Percentiles rank a stretch among this genome's conserved stretches.
phyloP scores from a whole-genome alignment of 2,797 vertebrate species.

The Rachycentron canadum region DNA sequence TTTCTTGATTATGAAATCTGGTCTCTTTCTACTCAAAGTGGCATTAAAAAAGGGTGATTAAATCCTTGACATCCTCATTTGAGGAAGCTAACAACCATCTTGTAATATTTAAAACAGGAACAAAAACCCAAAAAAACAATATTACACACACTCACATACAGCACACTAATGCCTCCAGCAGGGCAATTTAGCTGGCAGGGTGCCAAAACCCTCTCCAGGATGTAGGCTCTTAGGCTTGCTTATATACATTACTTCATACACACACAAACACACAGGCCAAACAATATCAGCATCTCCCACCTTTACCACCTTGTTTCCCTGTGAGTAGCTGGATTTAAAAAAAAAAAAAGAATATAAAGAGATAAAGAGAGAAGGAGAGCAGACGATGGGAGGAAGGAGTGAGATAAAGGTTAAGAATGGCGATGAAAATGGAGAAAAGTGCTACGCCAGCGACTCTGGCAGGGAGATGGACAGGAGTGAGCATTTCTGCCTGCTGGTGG shows the following conservation, averaged over 20 bases:
- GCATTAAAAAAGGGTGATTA: slow-evolving; percentile 20
- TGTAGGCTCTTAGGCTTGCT: slow-evolving; percentile 19
- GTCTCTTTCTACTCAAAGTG: neutral
- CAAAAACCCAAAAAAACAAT: slow-evolving; percentile 42
- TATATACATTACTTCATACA: slow-evolving; percentile 40
- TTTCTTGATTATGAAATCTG: slow-evolving; percentile 33
- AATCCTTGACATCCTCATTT: slow-evolving; percentile 26
- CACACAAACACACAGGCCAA: slow-evolving; percentile 34
- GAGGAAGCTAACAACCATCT: slow-evolving; percentile 21
- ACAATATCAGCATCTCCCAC: slow-evolving; percentile 68
- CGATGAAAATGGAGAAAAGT: slow-evolving; percentile 71
- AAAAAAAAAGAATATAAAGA: slow-evolving; percentile 29
- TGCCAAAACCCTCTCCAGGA: slow-evolving; percentile 26
- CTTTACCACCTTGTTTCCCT: slow-evolving; percentile 61
- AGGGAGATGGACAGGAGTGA: slow-evolving; percentile 53
- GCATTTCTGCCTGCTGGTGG: slow-evolving; percentile 68
- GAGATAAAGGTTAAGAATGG: slow-evolving; percentile 70
- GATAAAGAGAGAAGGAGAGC: slow-evolving; percentile 53
- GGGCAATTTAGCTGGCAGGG: slow-evolving; percentile 36
- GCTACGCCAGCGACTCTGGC: slow-evolving; percentile 59
- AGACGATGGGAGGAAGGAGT: slow-evolving; percentile 46
- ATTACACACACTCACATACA: slow-evolving; percentile 2
- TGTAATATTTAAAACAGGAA: slow-evolving; percentile 56
- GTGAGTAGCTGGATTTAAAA: slow-evolving; percentile 32
- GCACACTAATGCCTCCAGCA: slow-evolving; percentile 25